phyloP scores from a whole-genome alignment of 2,797 vertebrate genomes.

The Bovichtus variegatus region DNA sequence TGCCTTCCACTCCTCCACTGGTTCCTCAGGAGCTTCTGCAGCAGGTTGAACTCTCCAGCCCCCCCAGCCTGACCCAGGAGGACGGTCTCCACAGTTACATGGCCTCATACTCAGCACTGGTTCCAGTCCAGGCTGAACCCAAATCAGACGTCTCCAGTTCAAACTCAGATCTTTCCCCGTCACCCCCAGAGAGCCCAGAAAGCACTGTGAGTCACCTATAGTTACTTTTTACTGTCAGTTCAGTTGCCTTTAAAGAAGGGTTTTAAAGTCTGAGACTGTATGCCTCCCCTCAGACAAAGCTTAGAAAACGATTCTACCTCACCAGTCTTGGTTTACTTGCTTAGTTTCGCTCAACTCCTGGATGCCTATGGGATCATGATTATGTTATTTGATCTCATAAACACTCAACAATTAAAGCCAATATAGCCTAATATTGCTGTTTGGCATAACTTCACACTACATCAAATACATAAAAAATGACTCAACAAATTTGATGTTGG shows the following conservation, averaged over 20 bases:
- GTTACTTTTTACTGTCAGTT: not conserved
- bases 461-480: too few relatives aligned
- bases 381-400: too few relatives aligned
- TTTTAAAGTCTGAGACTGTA: too few relatives aligned
- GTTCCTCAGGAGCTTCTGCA: conserved; percentile 47
- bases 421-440: too few relatives aligned
- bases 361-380: too few relatives aligned
- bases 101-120: conserved; percentile 33
- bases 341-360: too few relatives aligned
- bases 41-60: conserved; percentile 26
- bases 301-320: too few relatives aligned
- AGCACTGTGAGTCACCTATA: conserved; percentile 79
- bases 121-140: conserved; percentile 39
- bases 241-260: not conserved
- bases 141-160: conserved; percentile 56
- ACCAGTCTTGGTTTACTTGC: too few relatives aligned
- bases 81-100: conserved; percentile 35
- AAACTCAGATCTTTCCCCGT: conserved; percentile 73
- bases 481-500: not conserved
- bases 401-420: too few relatives aligned
- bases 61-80: conserved; percentile 36
- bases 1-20: conserved; percentile 55
- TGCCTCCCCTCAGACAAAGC: too few relatives aligned
- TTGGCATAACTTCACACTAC: too few relatives aligned
- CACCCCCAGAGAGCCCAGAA: conserved; percentile 77